Conservation (phyloP, 2,113 vertebrate genomes). For the Galemys pyrenaicus region DNA sequence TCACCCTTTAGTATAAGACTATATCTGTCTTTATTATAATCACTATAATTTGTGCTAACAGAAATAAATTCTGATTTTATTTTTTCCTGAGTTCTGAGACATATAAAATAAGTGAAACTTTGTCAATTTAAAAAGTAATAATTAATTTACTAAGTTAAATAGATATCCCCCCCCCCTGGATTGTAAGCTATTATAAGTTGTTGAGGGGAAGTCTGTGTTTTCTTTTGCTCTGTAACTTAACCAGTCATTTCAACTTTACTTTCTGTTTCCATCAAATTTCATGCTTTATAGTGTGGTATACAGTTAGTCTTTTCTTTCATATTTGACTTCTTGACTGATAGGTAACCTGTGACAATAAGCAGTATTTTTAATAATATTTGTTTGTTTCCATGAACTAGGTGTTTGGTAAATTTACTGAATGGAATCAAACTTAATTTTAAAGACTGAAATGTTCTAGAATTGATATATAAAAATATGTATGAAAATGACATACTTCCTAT, state of each 20-base stretch:
- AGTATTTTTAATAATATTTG: neutral
- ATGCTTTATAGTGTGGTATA: neutral
- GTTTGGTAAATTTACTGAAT: slow-evolving; percentile 1
- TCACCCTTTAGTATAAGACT: neutral
- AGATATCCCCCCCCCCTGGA: neutral
- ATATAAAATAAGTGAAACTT: neutral
- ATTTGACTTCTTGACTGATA: neutral
- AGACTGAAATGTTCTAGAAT: neutral
- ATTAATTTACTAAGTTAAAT: neutral
- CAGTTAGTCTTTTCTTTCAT: neutral
- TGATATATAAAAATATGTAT: slow-evolving; percentile 8
- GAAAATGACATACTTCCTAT: neutral
- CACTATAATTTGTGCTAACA: neutral
- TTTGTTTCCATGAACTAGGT: neutral
- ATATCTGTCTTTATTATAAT: neutral
- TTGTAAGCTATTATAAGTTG: neutral
- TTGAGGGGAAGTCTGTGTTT: neutral
- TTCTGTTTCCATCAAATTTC: neutral
- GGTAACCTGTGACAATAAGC: neutral
- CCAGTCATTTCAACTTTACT: neutral
- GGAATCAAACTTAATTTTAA: neutral
- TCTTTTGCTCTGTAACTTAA: neutral
- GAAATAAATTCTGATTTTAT: neutral
- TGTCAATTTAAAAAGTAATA: neutral
- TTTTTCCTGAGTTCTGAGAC: neutral